Evolutionary conservation across 2,888 invertebrate species (phyloP).

Genomic region (Teleiodes luculella): DNA sequence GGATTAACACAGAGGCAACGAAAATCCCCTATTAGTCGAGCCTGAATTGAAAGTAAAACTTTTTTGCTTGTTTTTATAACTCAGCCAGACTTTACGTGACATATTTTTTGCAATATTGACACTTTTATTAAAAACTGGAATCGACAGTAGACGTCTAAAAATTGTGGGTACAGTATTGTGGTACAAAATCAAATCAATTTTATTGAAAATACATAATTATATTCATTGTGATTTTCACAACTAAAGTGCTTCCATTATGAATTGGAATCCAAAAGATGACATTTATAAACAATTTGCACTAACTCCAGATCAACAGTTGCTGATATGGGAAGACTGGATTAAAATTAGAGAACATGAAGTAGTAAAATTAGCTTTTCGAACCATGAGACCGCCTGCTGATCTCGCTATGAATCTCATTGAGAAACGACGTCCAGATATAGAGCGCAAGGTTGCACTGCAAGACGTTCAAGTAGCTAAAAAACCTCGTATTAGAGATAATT

Average conservation of each 20-base stretch:
- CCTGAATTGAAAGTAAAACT: no score
- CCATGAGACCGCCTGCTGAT: constrained; percentile 47
- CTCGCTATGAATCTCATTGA: constrained; percentile 58
- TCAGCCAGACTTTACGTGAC: no score
- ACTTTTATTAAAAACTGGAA: no score
- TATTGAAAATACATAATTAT: no score
- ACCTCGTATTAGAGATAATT: constrained; percentile 39
- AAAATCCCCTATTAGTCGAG: no score
- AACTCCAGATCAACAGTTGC: constrained; percentile 50
- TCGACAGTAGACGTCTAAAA: no score
- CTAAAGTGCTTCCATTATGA: neutral
- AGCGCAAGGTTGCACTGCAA: constrained; percentile 54
- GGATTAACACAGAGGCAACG: no score
- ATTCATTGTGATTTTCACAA: no score
- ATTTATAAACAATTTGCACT: constrained; percentile 27
- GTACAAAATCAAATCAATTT: no score
- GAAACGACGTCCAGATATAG: constrained; percentile 50
- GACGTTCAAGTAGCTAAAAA: constrained; percentile 54
- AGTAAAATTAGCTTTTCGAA: constrained; percentile 36
- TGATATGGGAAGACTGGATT: constrained; percentile 66
- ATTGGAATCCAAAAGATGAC: constrained; percentile 12
- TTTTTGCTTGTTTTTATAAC: no score
- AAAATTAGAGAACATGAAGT: constrained; percentile 56
- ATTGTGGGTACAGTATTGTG: no score
- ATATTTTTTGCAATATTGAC: no score